phyloP scores from a whole-genome alignment of 2,113 vertebrate species.

The Azemiops feae region DNA sequence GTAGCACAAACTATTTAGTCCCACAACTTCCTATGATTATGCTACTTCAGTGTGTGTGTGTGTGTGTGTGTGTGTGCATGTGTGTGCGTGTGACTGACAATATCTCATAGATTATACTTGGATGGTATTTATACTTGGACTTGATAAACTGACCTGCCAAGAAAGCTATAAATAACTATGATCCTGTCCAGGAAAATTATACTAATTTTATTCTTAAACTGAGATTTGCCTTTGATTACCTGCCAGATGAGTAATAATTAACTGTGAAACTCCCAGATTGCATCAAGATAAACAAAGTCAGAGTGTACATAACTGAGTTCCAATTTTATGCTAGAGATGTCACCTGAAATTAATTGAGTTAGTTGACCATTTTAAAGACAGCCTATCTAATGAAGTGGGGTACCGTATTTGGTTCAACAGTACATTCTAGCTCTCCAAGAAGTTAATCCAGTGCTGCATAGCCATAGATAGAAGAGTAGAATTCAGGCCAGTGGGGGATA shows the following conservation, averaged over 20 bases:
- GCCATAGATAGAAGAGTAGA: neutral
- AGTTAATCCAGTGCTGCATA: neutral
- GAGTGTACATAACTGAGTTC: neutral
- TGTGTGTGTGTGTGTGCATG: no score
- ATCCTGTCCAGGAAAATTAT: neutral
- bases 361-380: neutral
- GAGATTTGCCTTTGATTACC: neutral
- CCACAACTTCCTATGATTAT: neutral
- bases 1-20: neutral
- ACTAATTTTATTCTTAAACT: neutral
- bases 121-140: neutral
- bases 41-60: neutral
- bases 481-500: neutral
- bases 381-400: neutral
- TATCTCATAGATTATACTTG: neutral
- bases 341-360: neutral
- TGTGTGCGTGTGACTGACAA: neutral
- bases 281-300: neutral
- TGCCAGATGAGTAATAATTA: neutral
- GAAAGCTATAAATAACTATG: neutral
- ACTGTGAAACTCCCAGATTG: neutral
- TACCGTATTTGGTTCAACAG: neutral
- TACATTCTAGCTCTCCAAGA: neutral
- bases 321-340: neutral
- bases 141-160: neutral